Conservation (phyloP, 2,888 invertebrate species). For the Campopleginae sp. region DNA sequence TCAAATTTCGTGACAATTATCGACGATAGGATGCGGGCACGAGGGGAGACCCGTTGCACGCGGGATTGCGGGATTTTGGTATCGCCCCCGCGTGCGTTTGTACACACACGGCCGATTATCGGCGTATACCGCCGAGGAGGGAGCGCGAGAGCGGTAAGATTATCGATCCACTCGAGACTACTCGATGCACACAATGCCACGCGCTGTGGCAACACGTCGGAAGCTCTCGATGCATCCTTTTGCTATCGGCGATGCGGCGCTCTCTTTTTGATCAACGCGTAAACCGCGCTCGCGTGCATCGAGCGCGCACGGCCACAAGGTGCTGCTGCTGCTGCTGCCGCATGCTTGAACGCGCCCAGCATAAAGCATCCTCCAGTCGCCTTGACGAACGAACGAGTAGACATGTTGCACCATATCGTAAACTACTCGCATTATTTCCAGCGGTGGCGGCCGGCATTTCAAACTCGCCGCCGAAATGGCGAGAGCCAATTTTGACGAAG, state of each 20-base stretch:
- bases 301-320: not conserved
- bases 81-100: constrained; percentile 9
- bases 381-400: constrained; percentile 61
- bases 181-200: constrained; percentile 46
- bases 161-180: constrained; percentile 68
- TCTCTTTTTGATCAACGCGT: not conserved
- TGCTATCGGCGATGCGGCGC: constrained; percentile 62
- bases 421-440: constrained; percentile 72
- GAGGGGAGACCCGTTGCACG: too few relatives aligned
- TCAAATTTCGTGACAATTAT: too few relatives aligned
- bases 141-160: constrained; percentile 42
- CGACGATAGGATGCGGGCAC: too few relatives aligned
- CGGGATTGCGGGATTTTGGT: not conserved
- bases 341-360: not conserved
- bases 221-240: constrained; percentile 73
- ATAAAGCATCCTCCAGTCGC: too few relatives aligned
- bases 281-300: not conserved
- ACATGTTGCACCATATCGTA: constrained; percentile 72
- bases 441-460: constrained; percentile 43
- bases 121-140: constrained; percentile 14
- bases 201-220: constrained; percentile 45
- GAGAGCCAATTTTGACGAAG: too few relatives aligned
- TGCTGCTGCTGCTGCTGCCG: too few relatives aligned
- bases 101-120: constrained; percentile 37
- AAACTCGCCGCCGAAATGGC: too few relatives aligned